These are phyloP conservation scores for Epizoanthus ramosus DNA, from an alignment of 92 coral and sea anemone genomes.

Conservation along the genomic window DNA sequence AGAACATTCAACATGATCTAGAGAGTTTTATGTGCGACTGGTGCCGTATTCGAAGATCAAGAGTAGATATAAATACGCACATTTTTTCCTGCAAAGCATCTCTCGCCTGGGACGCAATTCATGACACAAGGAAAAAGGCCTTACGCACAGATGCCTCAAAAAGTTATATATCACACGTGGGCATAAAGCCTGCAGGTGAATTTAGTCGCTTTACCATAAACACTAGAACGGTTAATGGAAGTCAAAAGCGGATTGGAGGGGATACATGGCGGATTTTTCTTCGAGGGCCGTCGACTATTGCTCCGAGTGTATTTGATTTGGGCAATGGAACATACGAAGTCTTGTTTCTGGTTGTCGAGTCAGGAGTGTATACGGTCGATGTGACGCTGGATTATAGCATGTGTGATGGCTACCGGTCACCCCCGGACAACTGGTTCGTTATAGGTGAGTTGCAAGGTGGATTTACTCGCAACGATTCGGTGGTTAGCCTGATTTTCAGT, in stretches of 20 bases:
- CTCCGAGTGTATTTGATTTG: constrained; percentile 86
- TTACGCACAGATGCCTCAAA: constrained; percentile 74
- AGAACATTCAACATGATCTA: constrained; percentile 43
- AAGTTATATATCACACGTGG: constrained; percentile 69
- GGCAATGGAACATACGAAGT: constrained; percentile 88
- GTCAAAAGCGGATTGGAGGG: constrained; percentile 78
- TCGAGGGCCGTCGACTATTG: constrained; percentile 79
- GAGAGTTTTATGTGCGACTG: constrained; percentile 73
- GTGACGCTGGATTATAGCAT: constrained; percentile 84
- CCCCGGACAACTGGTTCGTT: constrained; percentile 87
- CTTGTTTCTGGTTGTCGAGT: constrained; percentile 79
- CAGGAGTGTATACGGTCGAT: constrained; percentile 85
- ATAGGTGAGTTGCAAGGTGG: constrained; percentile 55
- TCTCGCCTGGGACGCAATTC: constrained; percentile 66
- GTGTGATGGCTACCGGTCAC: constrained; percentile 92
- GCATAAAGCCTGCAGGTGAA: constrained; percentile 86
- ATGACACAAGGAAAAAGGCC: constrained; percentile 19
- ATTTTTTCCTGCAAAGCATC: constrained; percentile 59
- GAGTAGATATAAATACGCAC: constrained; percentile 61
- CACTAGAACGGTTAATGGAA: constrained; percentile 70
- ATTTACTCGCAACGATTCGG: background rate
- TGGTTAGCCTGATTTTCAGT: background rate
- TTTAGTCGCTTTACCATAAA: constrained; percentile 92
- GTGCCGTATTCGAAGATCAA: constrained; percentile 83
- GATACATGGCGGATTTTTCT: constrained; percentile 91